Base-by-base conservation (phyloP, 2,888 invertebrate genomes). In the Ctenicera cuprea region DNA sequence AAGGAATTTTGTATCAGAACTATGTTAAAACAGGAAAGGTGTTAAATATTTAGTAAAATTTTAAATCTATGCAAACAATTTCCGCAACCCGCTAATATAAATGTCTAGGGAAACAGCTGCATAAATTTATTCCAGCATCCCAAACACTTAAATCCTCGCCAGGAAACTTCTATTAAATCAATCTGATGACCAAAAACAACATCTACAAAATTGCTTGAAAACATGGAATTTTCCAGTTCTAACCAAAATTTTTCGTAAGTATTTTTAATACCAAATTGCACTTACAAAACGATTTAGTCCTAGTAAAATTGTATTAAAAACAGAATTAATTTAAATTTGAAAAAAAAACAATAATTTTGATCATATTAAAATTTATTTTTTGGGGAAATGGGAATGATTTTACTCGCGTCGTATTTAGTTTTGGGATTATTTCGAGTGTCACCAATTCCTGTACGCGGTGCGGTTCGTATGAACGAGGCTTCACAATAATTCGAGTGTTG, bases 401-500 rank as follows among this genome's bases (percentile, higher is more conserved):
- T 33, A 54, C 18, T 41, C 43, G 3, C 11, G n/a, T 43, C 20
- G 33, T 48, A 22, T 63, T 63, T 48, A 63, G 48, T 48, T 63
- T 63, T 63, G 1, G 30, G 33, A 48, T 30, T 48, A 63, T 33
- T 63, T 16, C 45, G 30, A 45, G 63, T 48, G 30, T 54, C 33
- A 33, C 14, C 33, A 54, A 54, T 33, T 30, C 14, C 33, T 54
- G 30, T 54, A 7, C 14, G 30, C 26, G 1, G 30, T 30, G 30
- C 26, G 1, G 30, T 30, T 14, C 54, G 33, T 1, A n/a, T 54
- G 54, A 54, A 33, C 54, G 54, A 33, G 26, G 54, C 54, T 54
- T 30, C 33, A 54, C 33, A 54, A 33, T 54, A 48, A 48, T 54
- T 54, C 14, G 54, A 54, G 33, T 14, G 30, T 30, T 30, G 54